A percentile compares a stretch with the other conserved stretches of the same genome.
These are phyloP conservation scores for Andricus curvator DNA, from an alignment of 2,888 invertebrate species.

Conservation along the genomic window DNA sequence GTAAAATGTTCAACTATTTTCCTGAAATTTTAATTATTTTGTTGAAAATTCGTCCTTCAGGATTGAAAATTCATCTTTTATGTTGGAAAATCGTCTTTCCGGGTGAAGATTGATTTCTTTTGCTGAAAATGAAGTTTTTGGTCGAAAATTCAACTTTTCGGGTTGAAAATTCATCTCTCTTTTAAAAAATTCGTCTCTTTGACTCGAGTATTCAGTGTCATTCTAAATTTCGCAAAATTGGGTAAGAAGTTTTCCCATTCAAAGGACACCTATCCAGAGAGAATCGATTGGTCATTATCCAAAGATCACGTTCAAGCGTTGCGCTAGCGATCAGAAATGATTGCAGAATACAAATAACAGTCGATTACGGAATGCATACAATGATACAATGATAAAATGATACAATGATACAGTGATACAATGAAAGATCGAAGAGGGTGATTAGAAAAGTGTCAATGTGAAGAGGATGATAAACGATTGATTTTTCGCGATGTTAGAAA, in stretches of 20 bases:
- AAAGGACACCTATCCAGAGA: background rate
- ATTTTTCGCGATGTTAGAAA: background rate
- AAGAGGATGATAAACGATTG: conserved; percentile 3
- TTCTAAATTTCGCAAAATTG: background rate
- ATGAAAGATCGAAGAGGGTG: conserved; percentile 1
- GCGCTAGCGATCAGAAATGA: background rate
- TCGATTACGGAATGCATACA: conserved; percentile 20
- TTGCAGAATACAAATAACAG: conserved; percentile 10
- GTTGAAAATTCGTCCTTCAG: too few relatives aligned
- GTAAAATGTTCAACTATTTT: too few relatives aligned
- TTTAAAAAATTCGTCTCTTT: too few relatives aligned
- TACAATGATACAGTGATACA: background rate
- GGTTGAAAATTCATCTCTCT: too few relatives aligned
- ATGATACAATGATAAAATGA: background rate
- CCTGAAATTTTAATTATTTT: too few relatives aligned
- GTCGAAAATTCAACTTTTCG: too few relatives aligned
- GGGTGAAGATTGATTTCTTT: too few relatives aligned
- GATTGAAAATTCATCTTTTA: too few relatives aligned
- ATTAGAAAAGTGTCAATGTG: conserved; percentile 17
- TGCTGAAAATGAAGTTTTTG: too few relatives aligned
- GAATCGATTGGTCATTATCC: background rate
- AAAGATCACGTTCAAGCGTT: background rate
- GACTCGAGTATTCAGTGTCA: background rate
- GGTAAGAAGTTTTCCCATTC: background rate
- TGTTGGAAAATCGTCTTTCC: too few relatives aligned